Base-by-base conservation (phyloP, 2,888 invertebrate genomes). In the Crossocerus cetratus region DNA sequence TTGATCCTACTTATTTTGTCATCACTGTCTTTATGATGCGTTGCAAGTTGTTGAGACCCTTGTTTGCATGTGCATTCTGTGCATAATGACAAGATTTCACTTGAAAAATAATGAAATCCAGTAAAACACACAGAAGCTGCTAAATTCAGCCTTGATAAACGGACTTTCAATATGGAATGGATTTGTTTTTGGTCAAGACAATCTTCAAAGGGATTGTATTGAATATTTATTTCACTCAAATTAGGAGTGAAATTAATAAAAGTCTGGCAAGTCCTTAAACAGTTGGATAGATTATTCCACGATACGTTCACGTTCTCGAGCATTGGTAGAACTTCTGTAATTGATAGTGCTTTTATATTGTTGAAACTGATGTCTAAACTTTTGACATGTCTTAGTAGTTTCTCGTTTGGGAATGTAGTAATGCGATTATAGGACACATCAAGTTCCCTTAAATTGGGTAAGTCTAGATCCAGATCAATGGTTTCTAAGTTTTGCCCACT, bases 351-450 rank as follows among this genome's bases (percentile, higher is more conserved):
- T 61, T 55, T 56, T 67, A 81, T 74, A n/a, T 81, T 63, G 21
- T 81, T 81, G 42, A 68, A 78, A 45, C 81, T 79, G n/a, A 81
- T 54, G 59, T 81, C 68, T 54, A 81, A 64, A 60, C 61, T 68
- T 45, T 57, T 49, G 3, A 81, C 45, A 44, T 68, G 59, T 32
- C 62, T 61, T 21, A 81, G 58, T 18, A 81, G 58, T 5, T 22
- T 60, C 8, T 32, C 23, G 32, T 64, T 65, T 61, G 81, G 81
- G 57, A 81, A 72, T 56, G 71, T 59, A 20, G 61, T 20, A 5
- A 81, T 45, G 59, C 42, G 61, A 60, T 81, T 81, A 21, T 59
- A 82, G n/a, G 81, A 82, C 11, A 79, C 56, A 23, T 79, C 69
- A 23, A 81, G 61, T 53, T 81, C 74, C 21, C 49, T 74, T 63